Evolutionary conservation across 2,113 vertebrate genomes (phyloP), one percentile per base, ranked within the genome.

Genomic region (Pedetes capensis): DNA sequence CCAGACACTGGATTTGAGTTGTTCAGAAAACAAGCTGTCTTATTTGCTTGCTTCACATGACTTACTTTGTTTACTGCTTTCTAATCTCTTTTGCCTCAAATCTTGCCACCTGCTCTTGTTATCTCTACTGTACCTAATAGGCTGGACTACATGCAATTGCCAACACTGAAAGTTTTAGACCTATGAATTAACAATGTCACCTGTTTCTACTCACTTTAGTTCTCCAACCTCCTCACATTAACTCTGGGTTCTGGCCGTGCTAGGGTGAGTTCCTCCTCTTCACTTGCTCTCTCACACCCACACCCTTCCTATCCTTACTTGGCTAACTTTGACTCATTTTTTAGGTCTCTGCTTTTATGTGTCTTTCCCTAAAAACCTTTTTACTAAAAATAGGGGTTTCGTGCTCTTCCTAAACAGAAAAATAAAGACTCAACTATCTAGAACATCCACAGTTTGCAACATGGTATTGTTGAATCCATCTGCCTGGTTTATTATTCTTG

Each of bases 51-150:
- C 34, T 51, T 20, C 23, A 37, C 6, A 17, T n/a, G 55, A 5
- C 22, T 44, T 25, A 42, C 17, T 72, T 37, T 66, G 27, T 68
- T 91, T 57, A 47, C 10, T 57, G 13, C n/a, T n/a, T 53, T 66
- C 39, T 83, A 49, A 75, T 51, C 3, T 64, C 25, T 78, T 74
- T 3, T 13, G 9, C 32, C 27, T 53, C 20, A 83, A 34, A 4
- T 80, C 59, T 74, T 83, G 32, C 3, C 6, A 22, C 8, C 72
- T 87, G 51, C 11, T 79, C 34, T 83, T 34, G 44, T 59, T 80
- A 93, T 34, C 87, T 96, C 64, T 93, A 25, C 25, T 88, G 20
- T 16, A 51, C 6, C 32, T 81, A 22, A 78, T 49, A 57, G 16
- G 6, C 42, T 20, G 17, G 47, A 4, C 6, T 89, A 25, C 13